Evolutionary conservation across 2,797 vertebrate genomes (phyloP).

Genomic region (Novumbra hubbsi): DNA sequence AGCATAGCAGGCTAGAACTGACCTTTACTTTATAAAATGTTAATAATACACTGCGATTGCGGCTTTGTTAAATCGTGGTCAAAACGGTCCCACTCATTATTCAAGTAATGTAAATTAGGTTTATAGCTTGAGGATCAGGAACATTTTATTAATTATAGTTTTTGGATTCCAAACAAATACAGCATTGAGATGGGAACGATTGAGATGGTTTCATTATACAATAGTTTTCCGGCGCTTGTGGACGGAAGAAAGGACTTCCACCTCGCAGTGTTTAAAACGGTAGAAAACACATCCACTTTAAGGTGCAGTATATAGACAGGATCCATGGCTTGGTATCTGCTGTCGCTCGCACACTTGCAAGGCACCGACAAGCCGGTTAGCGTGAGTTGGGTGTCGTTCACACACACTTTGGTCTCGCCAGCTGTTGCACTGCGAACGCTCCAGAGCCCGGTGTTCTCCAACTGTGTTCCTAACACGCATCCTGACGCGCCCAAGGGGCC

Average conservation of each 20-base stretch:
- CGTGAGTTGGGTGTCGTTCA: slow-evolving; percentile 7
- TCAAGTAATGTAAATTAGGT: no score
- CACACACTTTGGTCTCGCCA: slow-evolving; percentile 19
- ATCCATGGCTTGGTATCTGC: neutral
- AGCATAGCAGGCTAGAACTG: no score
- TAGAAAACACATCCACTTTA: neutral
- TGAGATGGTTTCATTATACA: neutral
- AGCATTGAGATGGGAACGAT: neutral
- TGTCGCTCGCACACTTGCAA: slow-evolving; percentile 1
- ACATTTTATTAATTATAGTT: neutral
- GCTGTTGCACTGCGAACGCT: slow-evolving; percentile 42
- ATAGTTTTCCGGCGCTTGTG: neutral
- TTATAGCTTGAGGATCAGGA: no score
- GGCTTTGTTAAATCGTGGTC: no score
- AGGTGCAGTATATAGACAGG: neutral
- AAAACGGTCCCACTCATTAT: no score
- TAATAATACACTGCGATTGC: no score
- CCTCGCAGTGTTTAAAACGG: neutral
- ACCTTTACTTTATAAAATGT: no score
- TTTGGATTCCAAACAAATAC: slow-evolving; percentile 16
- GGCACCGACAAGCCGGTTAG: neutral
- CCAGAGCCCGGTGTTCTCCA: slow-evolving; percentile 30
- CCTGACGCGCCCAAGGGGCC: slow-evolving; percentile 27
- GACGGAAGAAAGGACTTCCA: neutral
- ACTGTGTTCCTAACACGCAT: slow-evolving; percentile 52